Evolutionary conservation across 2,888 invertebrate genomes (phyloP).

Genomic region (Trissolcus brochymenae): DNA sequence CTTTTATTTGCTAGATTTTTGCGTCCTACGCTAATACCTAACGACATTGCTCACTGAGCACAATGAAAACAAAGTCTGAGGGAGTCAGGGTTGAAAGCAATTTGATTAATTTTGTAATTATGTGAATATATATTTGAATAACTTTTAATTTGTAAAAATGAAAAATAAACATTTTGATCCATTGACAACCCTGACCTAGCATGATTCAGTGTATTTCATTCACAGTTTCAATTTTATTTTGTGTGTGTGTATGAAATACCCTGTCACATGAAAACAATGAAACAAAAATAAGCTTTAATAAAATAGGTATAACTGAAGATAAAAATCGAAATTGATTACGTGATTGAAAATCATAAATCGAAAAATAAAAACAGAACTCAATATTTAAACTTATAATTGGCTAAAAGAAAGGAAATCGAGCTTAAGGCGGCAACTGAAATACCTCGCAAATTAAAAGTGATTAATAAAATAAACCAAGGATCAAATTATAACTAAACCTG

Average conservation of each 20-base stretch:
- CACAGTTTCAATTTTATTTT: neutral
- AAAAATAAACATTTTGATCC: neutral
- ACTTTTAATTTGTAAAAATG: neutral
- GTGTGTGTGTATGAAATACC: slow-evolving; percentile 63
- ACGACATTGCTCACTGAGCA: slow-evolving; percentile 74
- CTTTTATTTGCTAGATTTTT: slow-evolving; percentile 58
- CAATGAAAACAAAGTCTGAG: slow-evolving; percentile 66
- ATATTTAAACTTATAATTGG: too few relatives aligned
- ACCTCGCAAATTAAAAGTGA: slow-evolving; percentile 40
- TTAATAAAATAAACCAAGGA: slow-evolving; percentile 45
- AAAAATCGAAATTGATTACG: neutral
- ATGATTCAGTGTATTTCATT: slow-evolving; percentile 43
- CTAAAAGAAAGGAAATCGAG: slow-evolving; percentile 53
- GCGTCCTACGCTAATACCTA: slow-evolving; percentile 74
- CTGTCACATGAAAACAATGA: slow-evolving; percentile 60
- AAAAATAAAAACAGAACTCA: neutral
- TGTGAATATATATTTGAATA: neutral
- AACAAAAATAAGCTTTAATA: slow-evolving; percentile 51
- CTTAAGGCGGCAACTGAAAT: slow-evolving; percentile 60
- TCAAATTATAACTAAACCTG: slow-evolving; percentile 62
- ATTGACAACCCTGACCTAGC: slow-evolving; percentile 31
- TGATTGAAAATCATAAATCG: neutral
- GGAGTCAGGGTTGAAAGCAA: slow-evolving; percentile 29
- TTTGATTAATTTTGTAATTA: too few relatives aligned
- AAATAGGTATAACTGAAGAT: slow-evolving; percentile 7